A percentile compares a stretch with the other conserved stretches of the same genome.
Evolutionary conservation across 2,113 vertebrate species (phyloP).

Genomic region (Aythya baeri): DNA sequence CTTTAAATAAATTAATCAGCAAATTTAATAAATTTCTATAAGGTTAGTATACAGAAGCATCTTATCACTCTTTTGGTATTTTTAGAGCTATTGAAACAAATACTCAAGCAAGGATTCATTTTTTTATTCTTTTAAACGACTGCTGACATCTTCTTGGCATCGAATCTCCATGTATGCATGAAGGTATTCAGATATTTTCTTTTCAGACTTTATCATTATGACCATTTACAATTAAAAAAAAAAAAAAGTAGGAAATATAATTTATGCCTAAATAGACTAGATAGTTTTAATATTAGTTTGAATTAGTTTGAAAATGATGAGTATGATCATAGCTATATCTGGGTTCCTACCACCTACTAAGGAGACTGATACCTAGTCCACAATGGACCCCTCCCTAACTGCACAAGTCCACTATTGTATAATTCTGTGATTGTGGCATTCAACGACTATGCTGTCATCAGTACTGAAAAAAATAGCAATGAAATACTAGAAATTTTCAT

Average conservation of each 20-base stretch:
- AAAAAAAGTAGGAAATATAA: background rate
- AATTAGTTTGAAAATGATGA: no score
- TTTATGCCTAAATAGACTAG: background rate
- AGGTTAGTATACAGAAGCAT: background rate
- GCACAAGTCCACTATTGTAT: background rate
- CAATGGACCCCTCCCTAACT: background rate
- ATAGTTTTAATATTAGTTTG: background rate
- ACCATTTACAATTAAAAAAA: background rate
- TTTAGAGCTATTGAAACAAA: background rate
- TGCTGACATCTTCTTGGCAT: background rate
- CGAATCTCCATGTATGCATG: background rate
- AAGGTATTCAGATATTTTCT: background rate
- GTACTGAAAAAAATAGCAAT: background rate
- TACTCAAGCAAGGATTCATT: background rate
- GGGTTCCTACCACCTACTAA: background rate
- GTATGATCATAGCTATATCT: background rate
- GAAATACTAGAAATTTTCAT: background rate
- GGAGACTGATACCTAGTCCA: background rate
- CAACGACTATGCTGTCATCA: background rate
- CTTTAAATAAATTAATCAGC: background rate
- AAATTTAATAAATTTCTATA: background rate
- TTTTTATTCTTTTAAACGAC: background rate
- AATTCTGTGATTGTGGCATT: background rate
- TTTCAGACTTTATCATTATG: background rate
- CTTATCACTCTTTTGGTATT: background rate